Evolutionary conservation across 2,888 invertebrate species (phyloP).

Genomic region (Cacoxenus indagator): DNA sequence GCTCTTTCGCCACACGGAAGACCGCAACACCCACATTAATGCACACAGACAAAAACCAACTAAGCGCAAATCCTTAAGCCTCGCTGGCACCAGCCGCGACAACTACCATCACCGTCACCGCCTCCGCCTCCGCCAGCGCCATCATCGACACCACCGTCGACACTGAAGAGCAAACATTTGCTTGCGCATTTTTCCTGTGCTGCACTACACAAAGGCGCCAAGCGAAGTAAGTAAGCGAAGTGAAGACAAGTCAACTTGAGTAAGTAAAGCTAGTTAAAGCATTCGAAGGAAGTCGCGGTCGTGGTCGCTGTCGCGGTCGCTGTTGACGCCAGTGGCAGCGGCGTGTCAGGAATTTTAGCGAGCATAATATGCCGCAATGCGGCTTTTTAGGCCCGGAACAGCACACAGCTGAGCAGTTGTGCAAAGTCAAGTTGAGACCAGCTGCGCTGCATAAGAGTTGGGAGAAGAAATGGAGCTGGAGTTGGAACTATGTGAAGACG

Average conservation of each 20-base stretch:
- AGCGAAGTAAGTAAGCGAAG: neutral
- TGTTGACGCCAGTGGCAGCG: slow-evolving; percentile 39
- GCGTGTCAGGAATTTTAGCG: slow-evolving; percentile 48
- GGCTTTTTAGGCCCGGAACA: slow-evolving; percentile 55
- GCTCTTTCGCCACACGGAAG: neutral
- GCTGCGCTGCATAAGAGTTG: no score
- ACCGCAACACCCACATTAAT: neutral
- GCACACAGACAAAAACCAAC: neutral
- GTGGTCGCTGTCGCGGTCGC: slow-evolving; percentile 38
- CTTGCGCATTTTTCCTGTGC: slow-evolving; percentile 36
- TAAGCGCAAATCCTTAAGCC: neutral
- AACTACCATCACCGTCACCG: slow-evolving; percentile 1
- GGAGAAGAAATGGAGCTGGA: no score
- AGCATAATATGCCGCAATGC: slow-evolving; percentile 67
- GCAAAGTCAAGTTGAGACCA: neutral
- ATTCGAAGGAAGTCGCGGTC: slow-evolving; percentile 48
- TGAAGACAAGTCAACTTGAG: slow-evolving; percentile 12
- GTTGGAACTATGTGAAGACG: neutral
- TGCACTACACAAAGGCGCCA: neutral
- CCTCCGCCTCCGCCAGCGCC: slow-evolving; percentile 21
- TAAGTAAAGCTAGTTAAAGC: slow-evolving; percentile 19
- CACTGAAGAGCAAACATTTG: slow-evolving; percentile 29
- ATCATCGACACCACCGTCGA: slow-evolving; percentile 9
- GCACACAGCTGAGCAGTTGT: slow-evolving; percentile 23
- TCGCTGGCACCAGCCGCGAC: neutral